These are phyloP conservation scores for Menura novaehollandiae DNA, from an alignment of 2,113 vertebrate species.

Conservation along the genomic window DNA sequence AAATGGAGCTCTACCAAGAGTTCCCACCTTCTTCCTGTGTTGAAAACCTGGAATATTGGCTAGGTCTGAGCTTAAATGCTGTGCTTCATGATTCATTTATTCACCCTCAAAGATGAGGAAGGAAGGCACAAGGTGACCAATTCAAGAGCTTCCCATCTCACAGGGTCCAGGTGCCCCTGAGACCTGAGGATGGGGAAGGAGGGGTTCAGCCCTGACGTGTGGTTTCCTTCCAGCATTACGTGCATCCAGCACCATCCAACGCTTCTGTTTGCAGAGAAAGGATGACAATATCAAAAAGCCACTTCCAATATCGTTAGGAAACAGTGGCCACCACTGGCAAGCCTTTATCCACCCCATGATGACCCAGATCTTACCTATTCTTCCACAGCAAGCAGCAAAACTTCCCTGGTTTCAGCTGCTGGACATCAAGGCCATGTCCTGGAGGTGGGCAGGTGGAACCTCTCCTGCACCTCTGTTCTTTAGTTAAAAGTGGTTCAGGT, in stretches of 20 bases:
- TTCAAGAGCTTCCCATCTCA: not conserved
- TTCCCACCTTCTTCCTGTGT: not conserved
- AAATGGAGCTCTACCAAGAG: not conserved
- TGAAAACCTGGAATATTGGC: not conserved
- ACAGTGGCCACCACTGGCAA: not conserved
- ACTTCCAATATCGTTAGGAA: not conserved
- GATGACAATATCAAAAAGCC: not conserved
- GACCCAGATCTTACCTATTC: not conserved
- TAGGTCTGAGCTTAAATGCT: not conserved
- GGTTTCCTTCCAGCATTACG: not conserved
- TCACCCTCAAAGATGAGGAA: not conserved
- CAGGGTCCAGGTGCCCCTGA: fast-evolving
- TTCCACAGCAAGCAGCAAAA: not conserved
- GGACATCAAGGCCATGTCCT: not conserved
- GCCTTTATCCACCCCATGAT: not conserved
- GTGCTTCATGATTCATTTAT: not conserved
- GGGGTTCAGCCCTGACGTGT: fast-evolving
- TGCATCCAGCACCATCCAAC: not conserved
- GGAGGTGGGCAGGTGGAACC: not conserved
- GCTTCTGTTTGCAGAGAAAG: not conserved
- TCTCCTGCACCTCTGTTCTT: not conserved
- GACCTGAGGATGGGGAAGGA: not conserved
- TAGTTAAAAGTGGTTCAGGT: not conserved
- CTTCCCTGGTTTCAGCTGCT: not conserved
- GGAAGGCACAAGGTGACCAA: not conserved